phyloP scores from a whole-genome alignment of 2,113 vertebrate species.

The Hoplias malabaricus region DNA sequence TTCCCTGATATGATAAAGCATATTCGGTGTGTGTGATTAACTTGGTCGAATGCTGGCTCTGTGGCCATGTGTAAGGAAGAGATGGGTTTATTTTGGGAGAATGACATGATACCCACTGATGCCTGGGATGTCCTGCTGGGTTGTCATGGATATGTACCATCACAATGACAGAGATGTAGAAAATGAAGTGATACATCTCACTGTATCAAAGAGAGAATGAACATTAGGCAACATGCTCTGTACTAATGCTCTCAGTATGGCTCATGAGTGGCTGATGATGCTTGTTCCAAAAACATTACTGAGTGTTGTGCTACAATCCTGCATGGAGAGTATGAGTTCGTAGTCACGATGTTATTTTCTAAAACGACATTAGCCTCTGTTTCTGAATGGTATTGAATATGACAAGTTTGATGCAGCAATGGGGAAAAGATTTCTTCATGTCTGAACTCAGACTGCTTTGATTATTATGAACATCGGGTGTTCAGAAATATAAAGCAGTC shows the following conservation, averaged over 20 bases:
- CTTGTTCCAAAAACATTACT: background rate
- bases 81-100: constrained; percentile 21
- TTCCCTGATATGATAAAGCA: background rate
- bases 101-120: background rate
- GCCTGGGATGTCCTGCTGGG: background rate
- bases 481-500: constrained; percentile 10
- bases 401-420: constrained; percentile 15
- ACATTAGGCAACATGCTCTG: background rate
- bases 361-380: background rate
- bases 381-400: background rate
- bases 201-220: constrained; percentile 2
- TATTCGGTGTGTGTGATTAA: background rate
- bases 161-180: constrained; percentile 27
- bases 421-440: constrained; percentile 2
- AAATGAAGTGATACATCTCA: constrained; percentile 8
- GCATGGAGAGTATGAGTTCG: background rate
- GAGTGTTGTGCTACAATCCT: constrained; percentile 2
- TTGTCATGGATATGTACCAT: constrained; percentile 17
- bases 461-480: background rate
- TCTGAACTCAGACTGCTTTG: constrained; percentile 14
- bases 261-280: background rate
- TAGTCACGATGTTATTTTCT: background rate
- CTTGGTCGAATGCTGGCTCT: background rate
- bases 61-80: background rate
- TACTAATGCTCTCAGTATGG: constrained; percentile 6